Base-by-base conservation (phyloP, 2,797 vertebrate genomes). In the Petrocephalus sullivani region DNA sequence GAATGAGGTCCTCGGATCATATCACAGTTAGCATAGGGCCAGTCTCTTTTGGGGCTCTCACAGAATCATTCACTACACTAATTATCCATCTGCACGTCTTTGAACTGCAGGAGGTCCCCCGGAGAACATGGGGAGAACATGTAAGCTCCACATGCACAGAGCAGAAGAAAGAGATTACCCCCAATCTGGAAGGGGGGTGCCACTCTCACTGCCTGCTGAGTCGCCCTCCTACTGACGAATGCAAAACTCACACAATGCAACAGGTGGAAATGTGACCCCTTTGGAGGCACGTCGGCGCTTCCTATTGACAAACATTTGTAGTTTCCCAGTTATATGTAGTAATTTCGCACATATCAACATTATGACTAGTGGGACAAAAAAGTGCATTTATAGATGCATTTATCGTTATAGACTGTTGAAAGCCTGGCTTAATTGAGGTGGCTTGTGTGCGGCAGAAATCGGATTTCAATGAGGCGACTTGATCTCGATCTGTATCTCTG, bases 311-410 rank as follows among this genome's bases (percentile, higher is more conserved):
- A 92, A 92, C 90, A 91, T 91, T 93, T 92, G 91, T 91, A 92
- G 91, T 92, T 94, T 93, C 92, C 91, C 91, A 91, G 91, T 93
- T 90, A 94, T 94, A 93, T 94, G 93, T 93, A 92, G 92, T 93
- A 92, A 94, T 95, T 94, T 93, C 92, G 90, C 91, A 89, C 67
- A 87, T 91, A 95, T 95, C 64, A 92, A 95, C 93, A 91, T 93
- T 92, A 93, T 90, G 93, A 90, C 90, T 90, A 88, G 56, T 91
- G 89, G 89, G 57, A 93, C 92, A 93, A 91, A 92, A 93, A 89
- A 91, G 91, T 90, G 89, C 91, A 93, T 91, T 90, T 49, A 41
- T 49, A 49, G 16, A 78, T 4, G 0, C 12, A 37, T 37, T 71
- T 71, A 12, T 91, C 91, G 87, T 92, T 94, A 94, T 94, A 92